Evolutionary conservation across 1,140 invertebrate genomes (phyloP), one percentile per base, ranked within the genome.

Genomic region (Aporrectodea caliginosa): DNA sequence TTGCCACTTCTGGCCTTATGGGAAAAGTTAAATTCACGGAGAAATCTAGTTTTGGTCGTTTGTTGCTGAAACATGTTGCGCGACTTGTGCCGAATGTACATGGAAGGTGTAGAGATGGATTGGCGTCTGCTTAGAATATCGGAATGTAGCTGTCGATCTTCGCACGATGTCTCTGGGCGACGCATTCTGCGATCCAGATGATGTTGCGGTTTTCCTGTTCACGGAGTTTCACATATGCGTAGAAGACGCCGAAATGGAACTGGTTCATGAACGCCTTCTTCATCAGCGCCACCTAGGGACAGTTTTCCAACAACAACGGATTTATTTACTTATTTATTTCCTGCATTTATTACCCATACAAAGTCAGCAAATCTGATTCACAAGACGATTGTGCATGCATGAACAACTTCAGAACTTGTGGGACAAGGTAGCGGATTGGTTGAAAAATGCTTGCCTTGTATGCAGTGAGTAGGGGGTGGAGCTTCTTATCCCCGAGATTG

Each of bases 101-200:
- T n/a, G n/a, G n/a, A n/a, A n/a, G n/a, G n/a, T n/a, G n/a, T n/a
- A n/a, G n/a, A n/a, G n/a, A n/a, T n/a, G n/a, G n/a, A n/a, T n/a
- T n/a, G n/a, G n/a, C n/a, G n/a, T n/a, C n/a, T n/a, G 43, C 6
- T 76, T 79, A 81, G 58, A 83, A 82, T 33, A 99, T 99, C 81
- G 96, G 97, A 91, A 99, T 99, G 91, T 99, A 99, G 90, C 99
- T 99, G 90, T 99, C 98, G 88, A 99, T 99, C 89, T 99, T 99
- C 82, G 97, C 94, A 82, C 97, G 91, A 89, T 99, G 98, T 86
- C 98, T 95, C 88, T 99, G 98, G 58, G 97, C 96, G 14, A 99
- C 97, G 90, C 98, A 99, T 89, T 99, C 98, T 33, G 97, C 93
- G 85, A 99, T 99, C 98, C 98, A 99, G 0, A 99, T 96, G 87